These are phyloP conservation scores for Nymphalis urticae DNA, from an alignment of 2,888 invertebrate species.

Conservation along the genomic window DNA sequence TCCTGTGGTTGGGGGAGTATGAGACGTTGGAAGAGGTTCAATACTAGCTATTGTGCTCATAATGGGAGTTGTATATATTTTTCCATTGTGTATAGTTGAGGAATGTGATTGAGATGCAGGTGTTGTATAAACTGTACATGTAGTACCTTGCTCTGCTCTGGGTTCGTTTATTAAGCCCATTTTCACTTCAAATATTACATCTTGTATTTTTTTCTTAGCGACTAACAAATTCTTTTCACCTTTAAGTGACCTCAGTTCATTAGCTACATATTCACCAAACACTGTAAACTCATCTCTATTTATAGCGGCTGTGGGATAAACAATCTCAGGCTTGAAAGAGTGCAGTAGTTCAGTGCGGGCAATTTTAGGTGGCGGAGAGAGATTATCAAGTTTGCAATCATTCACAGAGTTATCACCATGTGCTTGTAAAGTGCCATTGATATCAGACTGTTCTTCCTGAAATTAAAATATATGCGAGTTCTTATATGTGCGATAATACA, in stretches of 20 bases:
- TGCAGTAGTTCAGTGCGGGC: slow-evolving; percentile 52
- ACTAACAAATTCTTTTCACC: slow-evolving; percentile 80
- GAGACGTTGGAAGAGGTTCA: slow-evolving; percentile 57
- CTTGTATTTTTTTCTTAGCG: slow-evolving; percentile 83
- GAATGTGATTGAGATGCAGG: slow-evolving; percentile 52
- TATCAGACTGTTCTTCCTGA: slow-evolving; percentile 60
- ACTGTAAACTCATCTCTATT: slow-evolving; percentile 80
- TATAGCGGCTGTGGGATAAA: slow-evolving; percentile 45
- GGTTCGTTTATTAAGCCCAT: slow-evolving; percentile 78
- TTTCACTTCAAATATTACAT: slow-evolving; percentile 82
- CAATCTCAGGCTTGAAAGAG: slow-evolving; percentile 53
- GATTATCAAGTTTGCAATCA: slow-evolving; percentile 56
- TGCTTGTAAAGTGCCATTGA: slow-evolving; percentile 46
- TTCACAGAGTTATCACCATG: slow-evolving; percentile 50
- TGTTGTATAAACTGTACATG: slow-evolving; percentile 58
- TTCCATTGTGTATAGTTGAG: slow-evolving; percentile 55
- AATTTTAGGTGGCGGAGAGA: slow-evolving; percentile 61
- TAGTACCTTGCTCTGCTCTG: slow-evolving; percentile 50
- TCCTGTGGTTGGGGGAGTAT: slow-evolving; percentile 60
- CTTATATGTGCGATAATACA: neutral
- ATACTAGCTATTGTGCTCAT: slow-evolving; percentile 62
- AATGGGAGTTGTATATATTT: slow-evolving; percentile 60
- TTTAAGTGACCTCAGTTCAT: slow-evolving; percentile 80
- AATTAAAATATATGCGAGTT: slow-evolving; percentile 41
- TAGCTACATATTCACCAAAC: slow-evolving; percentile 83